These are phyloP conservation scores for Magallana nippona DNA, from an alignment of 2,888 invertebrate species.

Conservation along the genomic window DNA sequence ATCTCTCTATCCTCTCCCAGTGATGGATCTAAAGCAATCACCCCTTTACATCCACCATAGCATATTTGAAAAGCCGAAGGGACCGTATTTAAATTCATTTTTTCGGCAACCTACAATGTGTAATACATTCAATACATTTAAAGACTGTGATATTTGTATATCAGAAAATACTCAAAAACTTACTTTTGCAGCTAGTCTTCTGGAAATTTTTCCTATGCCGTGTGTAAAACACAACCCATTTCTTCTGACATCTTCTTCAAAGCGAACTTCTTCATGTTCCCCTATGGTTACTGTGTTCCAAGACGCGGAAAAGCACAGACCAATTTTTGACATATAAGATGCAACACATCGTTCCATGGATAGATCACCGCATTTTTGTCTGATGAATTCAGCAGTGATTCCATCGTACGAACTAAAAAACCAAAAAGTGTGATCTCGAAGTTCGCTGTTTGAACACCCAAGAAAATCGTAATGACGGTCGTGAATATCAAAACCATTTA, in stretches of 20 bases:
- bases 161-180: background rate
- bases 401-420: constrained; percentile 56
- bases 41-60: constrained; percentile 58
- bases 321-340: constrained; percentile 78
- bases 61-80: constrained; percentile 58
- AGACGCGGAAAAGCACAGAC: constrained; percentile 76
- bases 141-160: no score
- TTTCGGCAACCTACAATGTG: constrained; percentile 11
- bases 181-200: constrained; percentile 34
- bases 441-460: constrained; percentile 65
- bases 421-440: constrained; percentile 67
- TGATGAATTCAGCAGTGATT: constrained; percentile 54
- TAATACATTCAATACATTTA: no score
- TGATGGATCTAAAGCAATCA: constrained; percentile 45
- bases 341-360: constrained; percentile 64
- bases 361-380: constrained; percentile 62
- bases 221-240: constrained; percentile 50
- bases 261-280: background rate
- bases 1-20: constrained; percentile 25
- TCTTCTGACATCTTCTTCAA: constrained; percentile 41
- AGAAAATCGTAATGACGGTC: constrained; percentile 61
- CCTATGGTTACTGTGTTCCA: constrained; percentile 22
- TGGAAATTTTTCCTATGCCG: constrained; percentile 45
- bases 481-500: constrained; percentile 49
- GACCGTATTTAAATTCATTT: constrained; percentile 11